Conservation (phyloP, 23 tunicate species). For the Ascidia mentula region DNA sequence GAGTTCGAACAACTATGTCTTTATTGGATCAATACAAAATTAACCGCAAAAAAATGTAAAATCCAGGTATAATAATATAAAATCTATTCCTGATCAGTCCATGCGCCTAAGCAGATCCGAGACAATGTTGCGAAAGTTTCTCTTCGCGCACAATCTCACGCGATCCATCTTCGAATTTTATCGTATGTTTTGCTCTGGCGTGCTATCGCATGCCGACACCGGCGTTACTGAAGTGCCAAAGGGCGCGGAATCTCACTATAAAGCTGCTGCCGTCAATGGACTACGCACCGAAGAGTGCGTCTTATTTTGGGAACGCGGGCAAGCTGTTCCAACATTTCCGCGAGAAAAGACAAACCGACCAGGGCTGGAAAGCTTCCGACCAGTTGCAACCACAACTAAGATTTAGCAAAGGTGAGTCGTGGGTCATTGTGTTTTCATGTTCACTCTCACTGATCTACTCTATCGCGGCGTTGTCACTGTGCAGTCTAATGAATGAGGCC, state of each 20-base stretch:
- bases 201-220: background rate
- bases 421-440: background rate
- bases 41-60: no score
- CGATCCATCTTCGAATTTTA: no score
- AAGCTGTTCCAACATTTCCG: no score
- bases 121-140: no score
- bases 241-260: constrained; percentile 1
- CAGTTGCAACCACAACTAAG: background rate
- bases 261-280: background rate
- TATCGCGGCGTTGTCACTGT: constrained; percentile 1
- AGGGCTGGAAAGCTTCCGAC: no score
- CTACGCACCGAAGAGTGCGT: background rate
- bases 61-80: no score
- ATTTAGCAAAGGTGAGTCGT: background rate
- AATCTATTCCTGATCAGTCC: no score
- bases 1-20: no score
- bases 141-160: no score
- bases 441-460: background rate
- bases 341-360: no score
- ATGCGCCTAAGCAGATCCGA: no score
- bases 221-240: background rate
- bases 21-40: no score
- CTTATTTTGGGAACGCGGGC: constrained; percentile 4
- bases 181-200: background rate
- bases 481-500: constrained; percentile 11